phyloP scores from a whole-genome alignment of 2,797 vertebrate species.

The Leptoclinus maculatus region DNA sequence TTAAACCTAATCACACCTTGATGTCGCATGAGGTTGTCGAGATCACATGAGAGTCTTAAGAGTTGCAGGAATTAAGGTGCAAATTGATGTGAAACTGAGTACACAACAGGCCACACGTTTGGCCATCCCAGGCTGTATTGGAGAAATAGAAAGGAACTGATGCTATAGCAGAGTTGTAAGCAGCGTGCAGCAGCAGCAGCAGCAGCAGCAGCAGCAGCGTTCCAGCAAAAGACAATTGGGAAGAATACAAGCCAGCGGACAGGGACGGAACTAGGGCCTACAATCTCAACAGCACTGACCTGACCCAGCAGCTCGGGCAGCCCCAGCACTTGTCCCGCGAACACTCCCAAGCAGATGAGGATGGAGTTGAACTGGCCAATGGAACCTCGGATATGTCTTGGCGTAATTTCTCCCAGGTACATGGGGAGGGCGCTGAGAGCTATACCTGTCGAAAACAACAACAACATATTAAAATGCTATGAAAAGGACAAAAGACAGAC shows the following conservation, averaged over 20 bases:
- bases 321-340: constrained; percentile 91
- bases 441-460: constrained; percentile 87
- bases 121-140: neutral
- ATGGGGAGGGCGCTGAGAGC: constrained; percentile 93
- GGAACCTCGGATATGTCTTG: constrained; percentile 89
- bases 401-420: constrained; percentile 96
- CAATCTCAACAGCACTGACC: constrained; percentile 80
- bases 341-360: constrained; percentile 95
- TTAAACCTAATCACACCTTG: constrained; percentile 24
- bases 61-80: neutral
- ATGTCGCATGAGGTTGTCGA: neutral
- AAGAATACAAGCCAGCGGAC: too few relatives aligned
- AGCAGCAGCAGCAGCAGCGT: too few relatives aligned
- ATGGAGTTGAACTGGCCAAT: constrained; percentile 94
- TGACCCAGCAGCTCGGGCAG: constrained; percentile 93
- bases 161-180: neutral
- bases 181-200: neutral
- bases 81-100: neutral
- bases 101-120: neutral
- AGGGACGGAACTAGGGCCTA: too few relatives aligned
- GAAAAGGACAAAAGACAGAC: neutral
- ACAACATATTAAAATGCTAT: neutral
- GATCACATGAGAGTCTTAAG: neutral
- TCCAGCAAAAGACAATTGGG: neutral
- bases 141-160: neutral